These are phyloP conservation scores for Harpalus rufipes DNA, from an alignment of 2,888 invertebrate species.

Conservation along the genomic window DNA sequence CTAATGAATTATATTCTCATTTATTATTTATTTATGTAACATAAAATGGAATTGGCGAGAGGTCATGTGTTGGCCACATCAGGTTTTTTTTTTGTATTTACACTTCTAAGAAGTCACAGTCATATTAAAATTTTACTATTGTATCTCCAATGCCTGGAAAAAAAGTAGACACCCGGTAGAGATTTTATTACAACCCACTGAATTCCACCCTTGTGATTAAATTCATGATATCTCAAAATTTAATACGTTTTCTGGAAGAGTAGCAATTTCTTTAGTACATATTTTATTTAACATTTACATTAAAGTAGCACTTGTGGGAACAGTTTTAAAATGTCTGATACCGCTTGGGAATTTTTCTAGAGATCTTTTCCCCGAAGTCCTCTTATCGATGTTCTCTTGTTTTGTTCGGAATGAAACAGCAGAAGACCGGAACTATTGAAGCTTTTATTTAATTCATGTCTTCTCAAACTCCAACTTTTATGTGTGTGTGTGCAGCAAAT, in stretches of 20 bases:
- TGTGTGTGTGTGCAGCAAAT: conserved; percentile 2
- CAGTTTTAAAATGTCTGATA: neutral
- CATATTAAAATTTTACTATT: no score
- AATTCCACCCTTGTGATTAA: no score
- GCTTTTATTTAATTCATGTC: conserved; percentile 48
- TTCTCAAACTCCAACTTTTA: conserved; percentile 23
- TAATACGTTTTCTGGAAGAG: neutral
- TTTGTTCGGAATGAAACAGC: conserved; percentile 30
- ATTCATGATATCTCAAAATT: no score
- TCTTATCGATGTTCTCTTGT: conserved; percentile 41
- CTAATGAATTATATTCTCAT: no score
- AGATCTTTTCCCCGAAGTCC: conserved; percentile 24
- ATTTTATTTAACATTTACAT: conserved; percentile 9
- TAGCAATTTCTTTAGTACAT: neutral
- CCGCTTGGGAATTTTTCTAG: neutral
- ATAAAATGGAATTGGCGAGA: no score
- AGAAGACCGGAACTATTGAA: conserved; percentile 19
- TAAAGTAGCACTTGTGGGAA: neutral
- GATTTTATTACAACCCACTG: no score
- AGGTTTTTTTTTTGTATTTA: no score
- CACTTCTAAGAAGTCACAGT: no score
- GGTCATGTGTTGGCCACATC: no score
- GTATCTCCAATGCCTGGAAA: no score
- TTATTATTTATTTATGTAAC: no score
- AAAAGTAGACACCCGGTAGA: no score